Conservation (phyloP, 2,797 vertebrate species). For the Botia almorhae region DNA sequence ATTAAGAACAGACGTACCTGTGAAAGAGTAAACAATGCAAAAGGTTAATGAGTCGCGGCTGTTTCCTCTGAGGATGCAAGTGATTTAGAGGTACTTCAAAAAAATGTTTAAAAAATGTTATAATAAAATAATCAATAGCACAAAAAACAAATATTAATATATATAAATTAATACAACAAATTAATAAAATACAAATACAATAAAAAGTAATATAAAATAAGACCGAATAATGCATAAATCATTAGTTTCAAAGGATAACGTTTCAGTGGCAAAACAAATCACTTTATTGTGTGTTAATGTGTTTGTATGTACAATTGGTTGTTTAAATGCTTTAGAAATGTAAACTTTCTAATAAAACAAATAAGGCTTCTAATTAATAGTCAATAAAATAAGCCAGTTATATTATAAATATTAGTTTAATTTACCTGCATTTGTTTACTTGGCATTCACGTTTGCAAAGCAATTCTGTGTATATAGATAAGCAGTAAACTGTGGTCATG, state of each 20-base stretch:
- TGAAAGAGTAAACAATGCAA: not conserved
- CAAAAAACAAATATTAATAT: not conserved
- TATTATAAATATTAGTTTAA: not conserved
- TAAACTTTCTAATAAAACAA: not conserved
- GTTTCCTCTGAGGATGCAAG: not conserved
- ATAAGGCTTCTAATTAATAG: not conserved
- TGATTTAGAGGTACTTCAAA: not conserved
- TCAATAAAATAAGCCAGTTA: not conserved
- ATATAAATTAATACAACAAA: not conserved
- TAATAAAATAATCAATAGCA: not conserved
- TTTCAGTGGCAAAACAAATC: not conserved
- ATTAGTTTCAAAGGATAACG: not conserved
- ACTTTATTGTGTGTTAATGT: not conserved
- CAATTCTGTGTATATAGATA: conserved; percentile 1
- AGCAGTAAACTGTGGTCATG: conserved; percentile 29
- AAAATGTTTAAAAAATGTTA: not conserved
- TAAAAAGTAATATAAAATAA: not conserved
- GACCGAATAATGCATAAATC: not conserved
- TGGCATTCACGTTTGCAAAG: not conserved
- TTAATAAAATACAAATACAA: too few species aligned
- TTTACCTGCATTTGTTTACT: not conserved
- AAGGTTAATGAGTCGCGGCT: not conserved
- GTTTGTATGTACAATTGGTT: not conserved
- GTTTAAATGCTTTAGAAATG: not conserved
- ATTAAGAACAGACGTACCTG: not conserved